Base-by-base conservation (phyloP, 1,140 invertebrate species). In the Drosophila pallidifrons region DNA sequence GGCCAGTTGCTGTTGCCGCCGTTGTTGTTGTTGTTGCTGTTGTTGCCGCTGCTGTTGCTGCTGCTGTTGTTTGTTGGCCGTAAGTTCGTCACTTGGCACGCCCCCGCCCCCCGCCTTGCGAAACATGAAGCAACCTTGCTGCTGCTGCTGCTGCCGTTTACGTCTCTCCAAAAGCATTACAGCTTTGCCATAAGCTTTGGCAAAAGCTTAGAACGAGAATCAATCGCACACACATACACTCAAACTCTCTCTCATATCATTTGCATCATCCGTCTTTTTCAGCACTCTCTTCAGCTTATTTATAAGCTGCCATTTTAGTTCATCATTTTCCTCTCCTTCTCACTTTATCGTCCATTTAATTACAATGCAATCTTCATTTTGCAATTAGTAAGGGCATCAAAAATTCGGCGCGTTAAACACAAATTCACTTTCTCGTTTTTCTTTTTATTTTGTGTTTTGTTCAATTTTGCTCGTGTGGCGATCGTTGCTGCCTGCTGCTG, bases 51-150 rank as follows among this genome's bases (percentile, higher is more conserved):
- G 82, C 64, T 81, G 81, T 71, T 83, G 73, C 15, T 63, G 77
- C 65, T 60, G 76, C 75, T 86, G 82, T 55, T 85, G 82, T 86
- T 86, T 85, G 82, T 86, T 86, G 75, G 82, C 85, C 85, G 85
- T 89, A 88, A 88, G 85, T 89, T 89, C 85, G 85, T 89, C 85
- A 88, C 85, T 89, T 81, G 81, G 66, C 65, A 72, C 73, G 58
- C 58, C 64, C 64, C 79, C 64, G 60, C 63, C 68, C 67, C 59
- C 66, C 35, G 67, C 64, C 49, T 30, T 10, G 52, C 52, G 13
- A 66, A 71, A 88, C 83, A 87, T 80, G 83, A 83, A 77, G 68
- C 79, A 67, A 66, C 47, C 51, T 57, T 57, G 72, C 55, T 60
- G 76, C 47, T 74, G 66, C 55, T n/a, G n/a, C n/a, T 65, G 67